Evolutionary conservation across 2,113 vertebrate species (phyloP), one percentile per base, ranked within the genome.

Genomic region (Cavia aperea): DNA sequence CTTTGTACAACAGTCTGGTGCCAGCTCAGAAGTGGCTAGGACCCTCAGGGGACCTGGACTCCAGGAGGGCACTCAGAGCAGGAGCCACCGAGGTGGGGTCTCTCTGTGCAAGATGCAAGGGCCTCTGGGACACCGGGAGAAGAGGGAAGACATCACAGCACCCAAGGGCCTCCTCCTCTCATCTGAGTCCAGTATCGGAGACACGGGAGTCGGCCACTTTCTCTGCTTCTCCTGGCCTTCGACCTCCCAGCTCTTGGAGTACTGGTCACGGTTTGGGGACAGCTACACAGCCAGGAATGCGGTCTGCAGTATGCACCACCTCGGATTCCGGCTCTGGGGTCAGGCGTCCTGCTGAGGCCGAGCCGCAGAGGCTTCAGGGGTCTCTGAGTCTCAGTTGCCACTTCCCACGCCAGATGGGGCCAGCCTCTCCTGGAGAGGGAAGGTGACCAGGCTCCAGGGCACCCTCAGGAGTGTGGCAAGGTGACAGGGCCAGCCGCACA

Each of bases 181-280:
- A 13, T 3, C 13, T 31, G 1, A 29, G 1, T 18, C 51, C 33
- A 15, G 24, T 7, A 7, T 4, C 8, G 2, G 60, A 39, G 19
- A 2, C 33, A 51, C 9, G 1, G 0, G 3, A 19, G 19, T 21
- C 0, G 21, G 36, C 36, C 4, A 0, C 10, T 24, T 29, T 14
- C 56, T 5, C 65, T 46, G 36, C 24, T 18, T 62, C 62, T 16
- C 46, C 16, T 16, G 24, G 68, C 9, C 3, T 4, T 36, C 56
- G 15, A n/a, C 4, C 0, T 3, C 81, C 54, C 12, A 21, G 19
- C 29, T 24, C 54, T n/a, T 29, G 3, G 21, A 0, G 1, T 1
- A 2, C 56, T 11, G 19, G 19, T 43, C 19, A 6, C 46, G 26
- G 23, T 43, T 7, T 0, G 0, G n/a, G 15, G 8, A 24, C 19